Base-by-base conservation (phyloP, 2,888 invertebrate genomes). In the Callosobruchus maculatus region DNA sequence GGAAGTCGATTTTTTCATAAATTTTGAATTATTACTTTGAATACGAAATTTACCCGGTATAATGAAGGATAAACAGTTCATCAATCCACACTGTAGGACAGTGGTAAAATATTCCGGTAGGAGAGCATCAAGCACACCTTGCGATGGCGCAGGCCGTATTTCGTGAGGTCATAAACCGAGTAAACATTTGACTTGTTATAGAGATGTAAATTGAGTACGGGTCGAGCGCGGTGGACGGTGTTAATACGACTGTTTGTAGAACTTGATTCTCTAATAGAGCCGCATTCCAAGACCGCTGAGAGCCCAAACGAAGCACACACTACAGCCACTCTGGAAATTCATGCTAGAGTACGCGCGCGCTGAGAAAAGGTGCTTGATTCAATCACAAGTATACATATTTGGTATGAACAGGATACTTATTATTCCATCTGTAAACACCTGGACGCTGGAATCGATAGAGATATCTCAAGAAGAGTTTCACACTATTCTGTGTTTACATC, bases 181-280 rank as follows among this genome's bases (percentile, higher is more conserved):
- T 81, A 84, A 84, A 85, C 83, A 84, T 83, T 81, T 82, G 75
- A 82, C 78, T 82, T 81, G 81, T 84, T 86, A 86, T 86, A 86
- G 85, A 86, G 86, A 86, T 86, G 86, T 86, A 86, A 86, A 86
- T 86, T 85, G 85, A 85, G 82, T 83, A 82, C 81, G 80, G 82
- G 83, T 82, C 81, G 81, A 82, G 80, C 81, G 81, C 82, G 71
- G 75, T 18, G 68, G 20, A 20, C 49, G 82, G 87, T 87, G 86
- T 85, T 86, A 86, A 86, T 86, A 86, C 84, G 83, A 84, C 82
- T 86, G 86, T 86, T 86, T 86, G 86, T 84, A 85, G 85, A 86
- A 86, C 86, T 86, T 85, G 87, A 87, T 86, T 86, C 84, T 83
- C 83, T 87, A 87, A 87, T 87, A 86, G 87, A 86, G 85, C 87